These are phyloP conservation scores for Leptothorax acervorum DNA, from an alignment of 2,888 invertebrate species.

Conservation along the genomic window DNA sequence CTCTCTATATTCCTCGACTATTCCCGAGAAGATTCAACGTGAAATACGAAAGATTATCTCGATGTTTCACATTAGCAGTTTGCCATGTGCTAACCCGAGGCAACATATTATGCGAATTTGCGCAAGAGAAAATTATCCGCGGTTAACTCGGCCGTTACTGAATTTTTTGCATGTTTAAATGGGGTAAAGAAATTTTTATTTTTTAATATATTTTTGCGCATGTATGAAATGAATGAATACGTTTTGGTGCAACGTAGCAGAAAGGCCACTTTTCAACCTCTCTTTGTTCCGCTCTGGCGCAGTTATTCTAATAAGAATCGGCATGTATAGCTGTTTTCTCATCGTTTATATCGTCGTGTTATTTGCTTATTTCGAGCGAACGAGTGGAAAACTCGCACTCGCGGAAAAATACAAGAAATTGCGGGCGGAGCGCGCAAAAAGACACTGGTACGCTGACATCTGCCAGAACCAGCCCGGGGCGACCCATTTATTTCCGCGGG, in stretches of 20 bases:
- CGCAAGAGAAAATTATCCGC: neutral
- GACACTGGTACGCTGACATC: slow-evolving; percentile 65
- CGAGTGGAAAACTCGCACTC: slow-evolving; percentile 1
- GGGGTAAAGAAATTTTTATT: neutral
- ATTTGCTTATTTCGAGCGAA: slow-evolving; percentile 14
- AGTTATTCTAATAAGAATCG: neutral
- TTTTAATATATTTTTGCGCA: neutral
- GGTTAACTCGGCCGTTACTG: neutral
- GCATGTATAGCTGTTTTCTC: neutral
- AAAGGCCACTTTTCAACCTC: neutral
- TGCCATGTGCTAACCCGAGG: neutral
- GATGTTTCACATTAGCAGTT: slow-evolving; percentile 19
- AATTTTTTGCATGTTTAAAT: slow-evolving; percentile 15
- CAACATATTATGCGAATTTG: neutral
- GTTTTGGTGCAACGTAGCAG: neutral
- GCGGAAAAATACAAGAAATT: slow-evolving; percentile 19
- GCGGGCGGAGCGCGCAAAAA: slow-evolving; percentile 58
- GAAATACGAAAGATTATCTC: neutral
- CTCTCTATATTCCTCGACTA: slow-evolving; percentile 12
- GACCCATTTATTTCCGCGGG: slow-evolving; percentile 68
- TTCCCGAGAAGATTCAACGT: neutral
- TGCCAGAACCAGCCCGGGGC: slow-evolving; percentile 66
- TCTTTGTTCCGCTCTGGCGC: neutral
- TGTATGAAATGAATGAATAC: neutral
- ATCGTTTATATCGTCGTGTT: neutral